Evolutionary conservation across 2,113 vertebrate species (phyloP).

Genomic region (Anoplopoma fimbria): DNA sequence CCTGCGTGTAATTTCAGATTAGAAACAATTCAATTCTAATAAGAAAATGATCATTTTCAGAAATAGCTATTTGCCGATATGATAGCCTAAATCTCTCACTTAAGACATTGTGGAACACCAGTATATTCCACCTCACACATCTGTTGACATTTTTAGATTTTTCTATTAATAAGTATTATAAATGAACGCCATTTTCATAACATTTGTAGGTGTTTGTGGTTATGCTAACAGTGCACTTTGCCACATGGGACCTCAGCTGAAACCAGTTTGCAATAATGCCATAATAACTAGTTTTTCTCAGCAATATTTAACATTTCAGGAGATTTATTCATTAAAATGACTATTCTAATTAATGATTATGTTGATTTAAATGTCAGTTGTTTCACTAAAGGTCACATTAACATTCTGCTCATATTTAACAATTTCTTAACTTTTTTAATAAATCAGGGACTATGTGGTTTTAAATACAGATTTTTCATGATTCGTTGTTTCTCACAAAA

Average conservation of each 20-base stretch:
- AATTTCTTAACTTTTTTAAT: too few relatives aligned
- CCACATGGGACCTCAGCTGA: not conserved
- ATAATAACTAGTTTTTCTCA: not conserved
- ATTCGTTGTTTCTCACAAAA: not conserved
- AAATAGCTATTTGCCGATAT: not conserved
- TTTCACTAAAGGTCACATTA: not conserved
- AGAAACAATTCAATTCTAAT: not conserved
- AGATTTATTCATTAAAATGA: not conserved
- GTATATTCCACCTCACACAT: not conserved
- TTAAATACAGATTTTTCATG: not conserved
- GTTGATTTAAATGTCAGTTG: not conserved
- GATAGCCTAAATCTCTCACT: not conserved
- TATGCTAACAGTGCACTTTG: not conserved
- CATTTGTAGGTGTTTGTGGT: not conserved
- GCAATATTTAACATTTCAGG: not conserved
- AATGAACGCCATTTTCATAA: too few relatives aligned
- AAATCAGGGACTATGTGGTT: not conserved
- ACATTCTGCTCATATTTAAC: not conserved
- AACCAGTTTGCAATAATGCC: not conserved
- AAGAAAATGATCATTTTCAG: not conserved
- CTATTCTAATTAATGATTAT: not conserved
- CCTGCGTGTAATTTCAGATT: not conserved
- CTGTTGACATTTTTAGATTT: not conserved
- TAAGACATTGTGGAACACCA: too few relatives aligned
- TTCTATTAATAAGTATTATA: not conserved